Base-by-base conservation (phyloP, 1,140 invertebrate species). In the Scaptomyza hsui region DNA sequence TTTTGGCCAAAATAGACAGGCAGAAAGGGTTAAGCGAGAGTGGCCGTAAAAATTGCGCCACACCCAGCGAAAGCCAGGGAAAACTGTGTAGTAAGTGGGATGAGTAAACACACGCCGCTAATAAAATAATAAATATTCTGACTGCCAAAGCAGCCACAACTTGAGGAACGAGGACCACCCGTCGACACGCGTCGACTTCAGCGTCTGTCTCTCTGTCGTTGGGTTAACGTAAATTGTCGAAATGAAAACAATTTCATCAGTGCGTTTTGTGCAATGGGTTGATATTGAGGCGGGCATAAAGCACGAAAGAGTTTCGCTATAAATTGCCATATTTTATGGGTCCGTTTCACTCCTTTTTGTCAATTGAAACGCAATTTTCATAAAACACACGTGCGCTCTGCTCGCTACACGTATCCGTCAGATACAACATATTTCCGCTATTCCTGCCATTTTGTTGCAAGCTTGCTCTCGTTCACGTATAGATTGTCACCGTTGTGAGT, bases 101-200 rank as follows among this genome's bases (percentile, higher is more conserved):
- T 70, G 48, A 24, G 45, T 16, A 24, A 76, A 72, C 78, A 86
- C 78, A 86, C 83, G 82, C 68, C 74, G 82, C 82, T 86, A 86
- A 86, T 86, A 86, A 86, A 86, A 86, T 86, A 88, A 86, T 88
- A 86, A 86, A 86, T 88, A 86, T 86, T 78, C 82, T 77, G 73
- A 44, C 56, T 72, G 47, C 65, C 48, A 65, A 65, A 64, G 59
- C 49, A 64, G 59, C 49, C 52, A 5, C 24, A 55, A 24, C 13
- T 12, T 12, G 41, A 16, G 26, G 26, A 10, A 5, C 12, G n/a
- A 35, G 45, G 39, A 53, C 53, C 65, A n/a, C 63, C 56, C 41
- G 59, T 21, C 32, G 45, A 65, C 59, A 75, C 65, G 53, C 41
- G 70, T 52, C 60, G 56, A 44, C 62, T 10, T 10, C 59, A 24